Conservation (phyloP, 1,140 invertebrate species). For the Hycleus phaleratus region DNA sequence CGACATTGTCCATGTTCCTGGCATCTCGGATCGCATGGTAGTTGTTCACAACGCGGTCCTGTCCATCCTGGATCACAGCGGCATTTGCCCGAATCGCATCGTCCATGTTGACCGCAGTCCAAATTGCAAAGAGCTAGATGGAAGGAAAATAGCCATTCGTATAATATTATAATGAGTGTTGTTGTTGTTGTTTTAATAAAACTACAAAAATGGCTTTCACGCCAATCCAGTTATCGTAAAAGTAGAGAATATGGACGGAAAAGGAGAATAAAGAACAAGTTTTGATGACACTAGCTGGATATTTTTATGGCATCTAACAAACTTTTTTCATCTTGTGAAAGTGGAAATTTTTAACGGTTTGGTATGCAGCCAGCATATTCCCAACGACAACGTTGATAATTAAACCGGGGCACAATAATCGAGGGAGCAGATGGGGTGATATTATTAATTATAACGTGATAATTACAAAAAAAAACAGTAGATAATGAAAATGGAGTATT, state of each 20-base stretch:
- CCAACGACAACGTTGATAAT: too few relatives aligned
- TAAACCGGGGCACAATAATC: too few relatives aligned
- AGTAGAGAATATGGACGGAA: too few relatives aligned
- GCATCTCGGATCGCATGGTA: conserved; percentile 84
- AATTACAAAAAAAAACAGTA: background rate
- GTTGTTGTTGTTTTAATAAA: background rate
- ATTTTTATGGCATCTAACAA: conserved; percentile 3
- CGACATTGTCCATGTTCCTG: conserved; percentile 93
- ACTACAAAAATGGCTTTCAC: background rate
- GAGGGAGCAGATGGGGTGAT: background rate
- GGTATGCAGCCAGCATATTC: background rate
- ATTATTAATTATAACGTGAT: background rate
- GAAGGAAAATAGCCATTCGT: background rate
- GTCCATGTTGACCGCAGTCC: conserved; percentile 84
- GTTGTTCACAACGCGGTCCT: conserved; percentile 80
- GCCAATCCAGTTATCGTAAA: too few relatives aligned
- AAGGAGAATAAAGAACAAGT: background rate
- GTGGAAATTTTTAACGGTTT: background rate
- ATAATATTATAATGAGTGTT: too few relatives aligned
- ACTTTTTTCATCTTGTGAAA: conserved; percentile 3
- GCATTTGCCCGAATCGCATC: conserved; percentile 83
- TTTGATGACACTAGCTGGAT: background rate
- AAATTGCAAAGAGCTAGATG: conserved; percentile 75
- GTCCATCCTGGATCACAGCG: conserved; percentile 87
- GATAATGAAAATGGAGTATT: conserved; percentile 21